These are phyloP conservation scores for Rhodinocichla rosea DNA, from an alignment of 2,113 vertebrate genomes.

Conservation along the genomic window DNA sequence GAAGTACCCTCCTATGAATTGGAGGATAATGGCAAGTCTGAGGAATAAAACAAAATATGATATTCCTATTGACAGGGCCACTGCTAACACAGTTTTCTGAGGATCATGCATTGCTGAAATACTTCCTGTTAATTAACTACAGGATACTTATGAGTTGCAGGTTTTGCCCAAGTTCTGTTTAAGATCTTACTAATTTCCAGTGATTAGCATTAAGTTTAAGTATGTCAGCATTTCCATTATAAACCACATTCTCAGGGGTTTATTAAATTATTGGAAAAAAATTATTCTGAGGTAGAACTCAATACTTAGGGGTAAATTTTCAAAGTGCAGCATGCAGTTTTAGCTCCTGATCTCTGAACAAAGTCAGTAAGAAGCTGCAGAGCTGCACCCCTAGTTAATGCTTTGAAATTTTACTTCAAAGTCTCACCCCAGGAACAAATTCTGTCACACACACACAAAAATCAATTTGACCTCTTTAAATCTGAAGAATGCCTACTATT, in stretches of 20 bases:
- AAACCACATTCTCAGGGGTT: constrained; percentile 41
- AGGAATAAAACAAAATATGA: background rate
- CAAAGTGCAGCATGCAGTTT: constrained; percentile 42
- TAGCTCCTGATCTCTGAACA: constrained; percentile 53
- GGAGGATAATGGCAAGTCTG: background rate
- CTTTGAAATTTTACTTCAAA: constrained; percentile 71
- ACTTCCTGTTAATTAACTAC: constrained; percentile 23
- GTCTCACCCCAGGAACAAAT: constrained; percentile 62
- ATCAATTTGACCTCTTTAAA: constrained; percentile 64
- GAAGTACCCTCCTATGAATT: background rate
- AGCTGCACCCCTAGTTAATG: constrained; percentile 55
- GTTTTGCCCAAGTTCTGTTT: constrained; percentile 36
- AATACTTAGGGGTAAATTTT: constrained; percentile 66
- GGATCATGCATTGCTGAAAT: background rate
- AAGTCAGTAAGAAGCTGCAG: constrained; percentile 55
- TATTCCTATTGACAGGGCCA: background rate
- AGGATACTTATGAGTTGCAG: constrained; percentile 11
- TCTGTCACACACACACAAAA: constrained; percentile 34
- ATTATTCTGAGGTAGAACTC: constrained; percentile 59
- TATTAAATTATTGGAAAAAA: constrained; percentile 63
- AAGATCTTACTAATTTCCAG: constrained; percentile 45
- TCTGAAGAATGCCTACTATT: constrained; percentile 30
- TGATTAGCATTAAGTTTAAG: constrained; percentile 62
- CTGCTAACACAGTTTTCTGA: background rate
- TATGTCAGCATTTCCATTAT: constrained; percentile 59